These are phyloP conservation scores for Margaritifera margaritifera DNA, from an alignment of 2,888 invertebrate genomes.

Conservation along the genomic window DNA sequence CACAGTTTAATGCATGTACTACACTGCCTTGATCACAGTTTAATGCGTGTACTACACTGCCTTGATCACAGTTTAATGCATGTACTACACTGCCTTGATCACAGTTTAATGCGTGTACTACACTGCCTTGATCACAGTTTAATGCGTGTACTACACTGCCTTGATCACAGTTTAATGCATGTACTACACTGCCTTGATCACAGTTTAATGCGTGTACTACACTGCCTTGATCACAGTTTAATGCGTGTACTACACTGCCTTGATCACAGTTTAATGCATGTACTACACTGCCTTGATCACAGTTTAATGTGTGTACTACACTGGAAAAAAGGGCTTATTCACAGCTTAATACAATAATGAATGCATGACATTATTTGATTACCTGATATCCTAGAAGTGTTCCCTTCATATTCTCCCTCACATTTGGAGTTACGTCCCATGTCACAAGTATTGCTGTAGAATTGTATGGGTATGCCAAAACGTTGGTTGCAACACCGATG, in stretches of 20 bases:
- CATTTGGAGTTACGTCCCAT: conserved; percentile 90
- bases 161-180: too few relatives aligned
- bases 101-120: too few relatives aligned
- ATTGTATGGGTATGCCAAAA: conserved; percentile 86
- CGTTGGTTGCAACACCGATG: conserved; percentile 85
- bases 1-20: not conserved
- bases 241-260: not conserved
- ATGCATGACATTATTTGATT: conserved; percentile 36
- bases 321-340: not conserved
- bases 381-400: conserved; percentile 92
- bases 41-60: not conserved
- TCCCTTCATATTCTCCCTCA: conserved; percentile 89
- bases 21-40: too few relatives aligned
- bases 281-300: too few relatives aligned
- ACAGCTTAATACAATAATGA: too few relatives aligned
- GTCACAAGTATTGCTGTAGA: conserved; percentile 93
- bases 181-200: not conserved
- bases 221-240: too few relatives aligned
- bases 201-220: not conserved
- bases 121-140: not conserved
- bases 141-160: not conserved
- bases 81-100: too few relatives aligned
- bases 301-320: too few relatives aligned
- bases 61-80: not conserved
- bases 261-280: not conserved